phyloP scores from a whole-genome alignment of 2,888 invertebrate species.

The Diloba caeruleocephala region DNA sequence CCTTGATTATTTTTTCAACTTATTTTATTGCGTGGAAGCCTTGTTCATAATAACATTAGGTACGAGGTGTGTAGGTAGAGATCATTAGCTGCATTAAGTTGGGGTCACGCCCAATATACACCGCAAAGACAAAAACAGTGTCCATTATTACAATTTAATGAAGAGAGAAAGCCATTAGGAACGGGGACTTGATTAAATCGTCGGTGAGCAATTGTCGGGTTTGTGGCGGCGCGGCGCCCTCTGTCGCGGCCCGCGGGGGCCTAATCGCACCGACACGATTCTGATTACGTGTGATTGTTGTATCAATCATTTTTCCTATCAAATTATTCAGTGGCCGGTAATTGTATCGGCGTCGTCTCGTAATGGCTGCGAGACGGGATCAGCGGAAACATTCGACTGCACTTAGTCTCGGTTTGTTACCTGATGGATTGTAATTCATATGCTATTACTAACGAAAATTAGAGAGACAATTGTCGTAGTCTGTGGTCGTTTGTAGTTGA shows the following conservation, averaged over 20 bases:
- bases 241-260: conserved; percentile 69
- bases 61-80: conserved; percentile 45
- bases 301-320: conserved; percentile 88
- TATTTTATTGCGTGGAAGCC: background rate
- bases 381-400: conserved; percentile 82
- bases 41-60: conserved; percentile 39
- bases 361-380: conserved; percentile 74
- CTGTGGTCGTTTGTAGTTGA: conserved; percentile 58
- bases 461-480: conserved; percentile 72
- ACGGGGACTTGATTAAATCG: conserved; percentile 84
- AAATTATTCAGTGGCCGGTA: conserved; percentile 88
- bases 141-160: conserved; percentile 86
- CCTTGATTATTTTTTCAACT: background rate
- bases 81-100: conserved; percentile 63
- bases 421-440: conserved; percentile 83
- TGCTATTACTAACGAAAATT: conserved; percentile 79
- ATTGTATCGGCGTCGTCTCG: conserved; percentile 81
- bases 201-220: conserved; percentile 78
- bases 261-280: conserved; percentile 86
- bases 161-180: conserved; percentile 85
- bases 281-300: conserved; percentile 87
- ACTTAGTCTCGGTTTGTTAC: conserved; percentile 88
- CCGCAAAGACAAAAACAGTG: conserved; percentile 78
- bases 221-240: conserved; percentile 67
- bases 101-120: conserved; percentile 67